phyloP scores from a whole-genome alignment of 2,113 vertebrate genomes.

The Ia io region DNA sequence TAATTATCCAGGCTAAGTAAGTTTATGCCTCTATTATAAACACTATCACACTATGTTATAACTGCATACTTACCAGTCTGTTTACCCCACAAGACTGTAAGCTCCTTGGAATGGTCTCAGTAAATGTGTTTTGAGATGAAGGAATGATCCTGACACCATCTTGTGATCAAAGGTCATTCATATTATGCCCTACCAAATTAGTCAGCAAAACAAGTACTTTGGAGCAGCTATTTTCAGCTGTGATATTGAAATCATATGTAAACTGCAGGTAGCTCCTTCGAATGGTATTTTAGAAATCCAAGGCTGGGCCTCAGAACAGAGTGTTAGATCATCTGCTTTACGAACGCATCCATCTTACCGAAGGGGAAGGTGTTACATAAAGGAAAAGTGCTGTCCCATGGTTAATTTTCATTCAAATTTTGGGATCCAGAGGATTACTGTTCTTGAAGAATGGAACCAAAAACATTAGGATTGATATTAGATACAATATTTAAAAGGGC shows the following conservation, averaged over 20 bases:
- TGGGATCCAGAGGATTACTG: not conserved
- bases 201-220: not conserved
- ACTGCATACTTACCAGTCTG: not conserved
- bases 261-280: not conserved
- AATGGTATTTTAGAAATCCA: not conserved
- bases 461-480: not conserved
- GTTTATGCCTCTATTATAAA: not conserved
- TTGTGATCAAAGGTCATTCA: constrained; percentile 5
- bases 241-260: not conserved
- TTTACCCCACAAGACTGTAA: not conserved
- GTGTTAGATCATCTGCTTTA: not conserved
- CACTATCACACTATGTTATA: not conserved
- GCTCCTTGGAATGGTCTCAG: not conserved
- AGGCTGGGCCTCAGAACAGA: not conserved
- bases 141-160: not conserved
- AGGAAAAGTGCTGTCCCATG: not conserved
- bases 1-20: not conserved
- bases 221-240: not conserved
- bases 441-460: not conserved
- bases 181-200: not conserved
- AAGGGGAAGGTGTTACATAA: not conserved
- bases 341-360: not conserved
- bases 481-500: not conserved
- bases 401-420: constrained; percentile 9
- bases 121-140: constrained; percentile 28